These are phyloP conservation scores for Megamerina dolium DNA, from an alignment of 2,888 invertebrate genomes.

Conservation along the genomic window DNA sequence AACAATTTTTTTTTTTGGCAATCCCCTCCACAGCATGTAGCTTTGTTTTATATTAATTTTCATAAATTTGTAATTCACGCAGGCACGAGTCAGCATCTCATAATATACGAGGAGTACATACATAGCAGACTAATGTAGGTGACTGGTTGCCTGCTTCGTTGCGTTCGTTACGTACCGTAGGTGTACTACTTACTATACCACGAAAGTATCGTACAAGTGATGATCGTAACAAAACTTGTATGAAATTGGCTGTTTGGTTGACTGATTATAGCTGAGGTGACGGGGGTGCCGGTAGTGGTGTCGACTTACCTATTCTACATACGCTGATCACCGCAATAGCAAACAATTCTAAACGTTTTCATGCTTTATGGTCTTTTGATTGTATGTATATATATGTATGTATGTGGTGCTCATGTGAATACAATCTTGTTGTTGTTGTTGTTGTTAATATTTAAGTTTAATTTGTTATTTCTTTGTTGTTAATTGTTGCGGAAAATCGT, in stretches of 20 bases:
- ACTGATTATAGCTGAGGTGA: neutral
- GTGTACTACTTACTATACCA: too few relatives aligned
- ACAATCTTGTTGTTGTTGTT: conserved; percentile 6
- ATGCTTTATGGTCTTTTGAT: conserved; percentile 8
- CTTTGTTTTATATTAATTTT: too few relatives aligned
- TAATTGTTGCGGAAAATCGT: conserved; percentile 13
- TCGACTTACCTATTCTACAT: conserved; percentile 7
- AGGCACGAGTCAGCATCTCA: neutral
- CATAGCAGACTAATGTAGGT: too few relatives aligned
- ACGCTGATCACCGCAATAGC: too few relatives aligned
- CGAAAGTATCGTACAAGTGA: too few relatives aligned
- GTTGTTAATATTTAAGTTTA: neutral
- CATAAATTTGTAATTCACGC: conserved; percentile 7
- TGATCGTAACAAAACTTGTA: too few relatives aligned
- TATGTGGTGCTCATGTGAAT: neutral
- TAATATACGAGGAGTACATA: too few relatives aligned
- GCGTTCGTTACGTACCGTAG: too few relatives aligned
- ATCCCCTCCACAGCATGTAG: too few relatives aligned
- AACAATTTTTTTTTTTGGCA: too few relatives aligned
- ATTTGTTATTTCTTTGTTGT: conserved; percentile 3
- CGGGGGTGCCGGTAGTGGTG: conserved; percentile 1
- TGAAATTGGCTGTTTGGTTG: neutral
- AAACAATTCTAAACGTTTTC: conserved; percentile 3
- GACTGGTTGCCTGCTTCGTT: too few relatives aligned
- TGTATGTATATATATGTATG: neutral